Conservation (phyloP, 2,888 invertebrate species). For the Nycteola revayana region DNA sequence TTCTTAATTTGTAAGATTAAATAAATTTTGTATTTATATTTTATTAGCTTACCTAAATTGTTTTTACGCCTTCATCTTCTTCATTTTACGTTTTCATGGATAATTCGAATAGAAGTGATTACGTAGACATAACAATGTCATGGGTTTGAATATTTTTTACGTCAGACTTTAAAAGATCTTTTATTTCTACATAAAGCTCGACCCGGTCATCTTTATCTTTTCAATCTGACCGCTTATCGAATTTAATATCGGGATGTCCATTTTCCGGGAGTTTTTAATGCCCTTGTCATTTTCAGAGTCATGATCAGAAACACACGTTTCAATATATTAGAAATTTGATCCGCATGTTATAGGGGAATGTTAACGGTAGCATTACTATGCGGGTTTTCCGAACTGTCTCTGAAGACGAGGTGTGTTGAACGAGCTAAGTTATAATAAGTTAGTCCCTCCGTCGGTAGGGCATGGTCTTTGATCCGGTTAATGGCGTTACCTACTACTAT, state of each 20-base stretch:
- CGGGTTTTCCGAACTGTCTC: slow-evolving; percentile 56
- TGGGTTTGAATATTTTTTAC: no score
- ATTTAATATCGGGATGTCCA: slow-evolving; percentile 38
- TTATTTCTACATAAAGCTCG: no score
- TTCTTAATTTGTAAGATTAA: no score
- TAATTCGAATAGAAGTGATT: no score
- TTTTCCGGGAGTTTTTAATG: slow-evolving; percentile 44
- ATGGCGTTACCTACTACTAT: slow-evolving; percentile 38
- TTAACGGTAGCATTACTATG: slow-evolving; percentile 58
- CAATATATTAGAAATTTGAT: slow-evolving; percentile 59
- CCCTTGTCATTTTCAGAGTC: slow-evolving; percentile 50
- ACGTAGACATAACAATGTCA: no score
- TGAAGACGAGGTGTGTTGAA: slow-evolving; percentile 65
- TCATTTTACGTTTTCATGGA: no score
- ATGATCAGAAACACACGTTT: slow-evolving; percentile 48
- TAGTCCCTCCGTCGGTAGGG: slow-evolving; percentile 53
- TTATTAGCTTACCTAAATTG: no score
- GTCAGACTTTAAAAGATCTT: no score
- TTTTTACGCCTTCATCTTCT: no score
- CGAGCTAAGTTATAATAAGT: slow-evolving; percentile 76
- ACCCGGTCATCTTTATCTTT: slow-evolving; percentile 9
- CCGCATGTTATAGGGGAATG: slow-evolving; percentile 50
- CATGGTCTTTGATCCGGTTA: slow-evolving; percentile 61
- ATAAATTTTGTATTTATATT: no score
- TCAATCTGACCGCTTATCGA: slow-evolving; percentile 14